Conservation (phyloP, 2,797 vertebrate species). For the Siniperca obscura region DNA sequence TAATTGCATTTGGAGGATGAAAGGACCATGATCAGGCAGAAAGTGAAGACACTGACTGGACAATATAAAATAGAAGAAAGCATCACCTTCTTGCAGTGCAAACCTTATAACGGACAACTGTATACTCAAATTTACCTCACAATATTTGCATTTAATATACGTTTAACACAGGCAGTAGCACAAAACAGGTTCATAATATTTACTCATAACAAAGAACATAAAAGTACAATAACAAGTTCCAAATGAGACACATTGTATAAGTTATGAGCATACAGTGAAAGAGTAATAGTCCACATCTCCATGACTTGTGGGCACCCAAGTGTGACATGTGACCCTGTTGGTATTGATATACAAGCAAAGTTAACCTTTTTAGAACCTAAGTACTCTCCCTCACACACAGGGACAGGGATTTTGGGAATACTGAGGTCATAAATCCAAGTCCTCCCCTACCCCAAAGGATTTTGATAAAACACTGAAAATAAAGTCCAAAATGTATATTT, state of each 20-base stretch:
- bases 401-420: background rate
- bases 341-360: background rate
- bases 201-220: background rate
- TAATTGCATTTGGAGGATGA: conserved; percentile 25
- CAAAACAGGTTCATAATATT: background rate
- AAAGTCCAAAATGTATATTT: background rate
- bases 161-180: background rate
- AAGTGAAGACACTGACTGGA: background rate
- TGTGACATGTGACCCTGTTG: background rate
- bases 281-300: background rate
- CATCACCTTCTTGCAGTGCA: background rate
- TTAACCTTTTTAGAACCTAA: background rate
- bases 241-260: background rate
- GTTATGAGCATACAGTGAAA: background rate
- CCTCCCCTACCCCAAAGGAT: background rate
- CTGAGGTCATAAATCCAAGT: no score
- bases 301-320: no score
- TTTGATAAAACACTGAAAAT: background rate
- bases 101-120: conserved; percentile 11
- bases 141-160: background rate
- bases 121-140: background rate
- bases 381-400: background rate
- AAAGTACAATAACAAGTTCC: background rate
- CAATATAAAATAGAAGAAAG: conserved; percentile 11
- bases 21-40: background rate